These are phyloP conservation scores for Thamnophis sirtalis DNA, from an alignment of 2,113 vertebrate genomes.

Conservation along the genomic window DNA sequence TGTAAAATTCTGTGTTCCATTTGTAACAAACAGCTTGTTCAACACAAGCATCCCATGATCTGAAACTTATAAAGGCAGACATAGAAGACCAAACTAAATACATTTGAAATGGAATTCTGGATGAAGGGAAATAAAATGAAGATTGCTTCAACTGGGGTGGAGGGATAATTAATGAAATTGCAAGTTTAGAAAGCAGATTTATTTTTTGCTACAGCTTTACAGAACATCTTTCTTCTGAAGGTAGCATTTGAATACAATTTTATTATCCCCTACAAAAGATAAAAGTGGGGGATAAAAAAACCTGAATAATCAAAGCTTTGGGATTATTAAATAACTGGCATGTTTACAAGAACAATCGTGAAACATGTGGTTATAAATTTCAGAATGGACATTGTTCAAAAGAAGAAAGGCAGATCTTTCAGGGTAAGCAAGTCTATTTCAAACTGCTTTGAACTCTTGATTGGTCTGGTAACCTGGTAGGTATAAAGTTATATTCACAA, in stretches of 20 bases:
- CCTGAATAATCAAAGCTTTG: background rate
- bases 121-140: background rate
- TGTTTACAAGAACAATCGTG: constrained; percentile 21
- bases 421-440: constrained; percentile 50
- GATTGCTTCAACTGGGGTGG: background rate
- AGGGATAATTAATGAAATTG: background rate
- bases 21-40: background rate
- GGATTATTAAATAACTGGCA: background rate
- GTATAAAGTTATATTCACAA: constrained; percentile 43
- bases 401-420: constrained; percentile 46
- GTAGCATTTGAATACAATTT: background rate
- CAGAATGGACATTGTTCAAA: constrained; percentile 19
- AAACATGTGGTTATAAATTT: constrained; percentile 44
- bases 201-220: background rate
- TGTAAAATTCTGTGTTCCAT: background rate
- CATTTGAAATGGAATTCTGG: background rate
- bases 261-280: background rate
- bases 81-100: background rate
- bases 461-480: constrained; percentile 20
- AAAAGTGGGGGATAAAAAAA: background rate
- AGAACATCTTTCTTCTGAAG: background rate
- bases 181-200: background rate
- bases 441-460: constrained; percentile 48
- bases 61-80: background rate
- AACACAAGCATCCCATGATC: background rate